Percentiles rank a stretch among this genome's conserved stretches.
Conservation (phyloP, 2,113 vertebrate species). For the Aspiorhynchus laticeps region DNA sequence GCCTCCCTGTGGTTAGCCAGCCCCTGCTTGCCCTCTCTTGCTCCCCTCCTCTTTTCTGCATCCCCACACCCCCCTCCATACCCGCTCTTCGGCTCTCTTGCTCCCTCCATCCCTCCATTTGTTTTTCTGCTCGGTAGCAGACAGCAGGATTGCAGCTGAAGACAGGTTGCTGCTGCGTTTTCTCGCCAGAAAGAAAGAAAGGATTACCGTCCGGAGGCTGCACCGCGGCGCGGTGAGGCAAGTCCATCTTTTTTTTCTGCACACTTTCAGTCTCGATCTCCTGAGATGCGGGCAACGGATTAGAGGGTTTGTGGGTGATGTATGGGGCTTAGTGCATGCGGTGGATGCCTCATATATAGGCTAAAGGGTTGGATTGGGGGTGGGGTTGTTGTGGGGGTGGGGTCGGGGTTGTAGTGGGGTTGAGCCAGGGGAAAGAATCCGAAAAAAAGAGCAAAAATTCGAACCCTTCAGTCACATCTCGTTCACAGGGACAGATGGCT, state of each 20-base stretch:
- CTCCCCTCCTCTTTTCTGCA: constrained; percentile 35
- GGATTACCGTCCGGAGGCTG: constrained; percentile 53
- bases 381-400: constrained; percentile 61
- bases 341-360: constrained; percentile 71
- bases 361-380: constrained; percentile 68
- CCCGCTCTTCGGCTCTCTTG: constrained; percentile 56
- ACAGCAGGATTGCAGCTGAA: constrained; percentile 70
- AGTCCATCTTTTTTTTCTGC: constrained; percentile 49
- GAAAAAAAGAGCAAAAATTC: constrained; percentile 43
- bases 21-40: constrained; percentile 39
- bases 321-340: constrained; percentile 28
- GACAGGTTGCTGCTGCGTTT: constrained; percentile 68
- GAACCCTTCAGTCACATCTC: constrained; percentile 59
- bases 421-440: constrained; percentile 60
- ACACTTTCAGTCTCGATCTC: background rate
- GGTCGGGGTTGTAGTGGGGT: constrained; percentile 59
- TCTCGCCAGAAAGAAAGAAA: constrained; percentile 25
- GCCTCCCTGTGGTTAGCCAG: constrained; percentile 46
- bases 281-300: constrained; percentile 48
- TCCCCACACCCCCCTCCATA: constrained; percentile 22
- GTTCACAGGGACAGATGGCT: constrained; percentile 80
- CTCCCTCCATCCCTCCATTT: constrained; percentile 57
- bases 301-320: constrained; percentile 42
- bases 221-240: constrained; percentile 74
- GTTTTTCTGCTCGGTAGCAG: constrained; percentile 69